Evolutionary conservation across 1,140 invertebrate genomes (phyloP), one percentile per base, ranked within the genome.

Genomic region (Sipha flava): DNA sequence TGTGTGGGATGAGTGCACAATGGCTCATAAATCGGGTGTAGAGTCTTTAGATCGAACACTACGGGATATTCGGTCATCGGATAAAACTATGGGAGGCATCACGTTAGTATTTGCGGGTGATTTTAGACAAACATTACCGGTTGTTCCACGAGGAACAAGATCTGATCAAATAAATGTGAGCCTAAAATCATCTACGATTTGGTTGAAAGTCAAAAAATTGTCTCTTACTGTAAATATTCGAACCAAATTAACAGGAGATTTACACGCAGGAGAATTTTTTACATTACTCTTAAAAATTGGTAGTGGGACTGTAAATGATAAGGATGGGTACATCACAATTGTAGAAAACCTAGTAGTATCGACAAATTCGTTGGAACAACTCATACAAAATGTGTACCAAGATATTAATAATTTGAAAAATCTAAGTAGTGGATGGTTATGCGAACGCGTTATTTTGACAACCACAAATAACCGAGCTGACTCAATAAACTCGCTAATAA

Each of bases 71-170:
- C 16, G 18, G 54, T 2, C 16, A 2, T 23, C 2, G 2, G 4
- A 59, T 3, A 7, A 3, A 6, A 3, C 4, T 4, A 21, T 59
- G 7, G 54, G 80, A 80, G 81, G 72, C 16, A 59, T 68, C 40
- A 54, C 80, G 40, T 47, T 84, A 21, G 29, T 82, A 18, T 45
- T 82, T 23, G 81, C 80, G 45, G 80, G 81, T 23, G 80, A 84
- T 81, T 83, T 84, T 68, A 66, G 82, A 21, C 86, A 88, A 85
- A 87, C 84, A 79, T 82, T 88, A 79, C 86, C 87, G 57, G 84
- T 88, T 3, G 84, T 87, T 10, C 80, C 82, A 57, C 82, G 84
- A 83, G 84, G 83, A 80, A 88, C 85, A 18, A 0, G 80, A 1
- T 73, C 79, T 49, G 81, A 83, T 79, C 77, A 83, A 75, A 80